Base-by-base conservation (phyloP, 2,797 vertebrate species). In the Anabas testudineus region DNA sequence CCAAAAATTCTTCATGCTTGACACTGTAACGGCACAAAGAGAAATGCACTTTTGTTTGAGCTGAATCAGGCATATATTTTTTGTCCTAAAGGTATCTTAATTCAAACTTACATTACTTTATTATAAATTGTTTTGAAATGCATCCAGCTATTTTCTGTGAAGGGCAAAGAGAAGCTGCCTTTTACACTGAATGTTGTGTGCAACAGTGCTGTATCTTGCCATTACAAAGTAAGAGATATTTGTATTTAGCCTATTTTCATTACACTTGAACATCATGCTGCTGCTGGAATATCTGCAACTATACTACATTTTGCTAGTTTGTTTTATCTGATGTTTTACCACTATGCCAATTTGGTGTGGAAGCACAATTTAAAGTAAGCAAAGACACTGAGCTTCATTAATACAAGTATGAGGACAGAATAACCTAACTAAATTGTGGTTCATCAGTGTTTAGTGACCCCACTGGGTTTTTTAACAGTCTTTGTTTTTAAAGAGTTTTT, bases 401-500 rank as follows among this genome's bases (percentile, higher is more conserved):
- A 71, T 46, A n/a, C 5, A 42, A 18, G 14, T 5, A 2, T 55
- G n/a, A 46, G 16, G 18, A 60, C 18, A 37, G 7, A 36, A 48
- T 21, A 43, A 48, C 5, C 16, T 30, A 46, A 69, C 22, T 43
- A 24, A 66, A 21, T 3, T n/a, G 12, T 42, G n/a, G n/a, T 12
- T 46, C 26, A 19, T 80, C 59, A 80, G 30, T 46, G 71, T 79
- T 85, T 90, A 6, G 69, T 5, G 5, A 34, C 45, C 2, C 62
- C 52, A 7, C 16, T 72, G 13, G 46, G 36, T 57, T 82, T 85
- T 74, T 78, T 87, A 42, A 71, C 59, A 2, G 4, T 53, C 60
- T 74, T 86, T 63, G 42, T 37, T 55, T 83, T 90, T 26, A 69
- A 70, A 49, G 81, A 82, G 80, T 94, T 92, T 78, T 88, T 90